Evolutionary conservation across 2,113 vertebrate species (phyloP).

Genomic region (Oryzias curvinotus): DNA sequence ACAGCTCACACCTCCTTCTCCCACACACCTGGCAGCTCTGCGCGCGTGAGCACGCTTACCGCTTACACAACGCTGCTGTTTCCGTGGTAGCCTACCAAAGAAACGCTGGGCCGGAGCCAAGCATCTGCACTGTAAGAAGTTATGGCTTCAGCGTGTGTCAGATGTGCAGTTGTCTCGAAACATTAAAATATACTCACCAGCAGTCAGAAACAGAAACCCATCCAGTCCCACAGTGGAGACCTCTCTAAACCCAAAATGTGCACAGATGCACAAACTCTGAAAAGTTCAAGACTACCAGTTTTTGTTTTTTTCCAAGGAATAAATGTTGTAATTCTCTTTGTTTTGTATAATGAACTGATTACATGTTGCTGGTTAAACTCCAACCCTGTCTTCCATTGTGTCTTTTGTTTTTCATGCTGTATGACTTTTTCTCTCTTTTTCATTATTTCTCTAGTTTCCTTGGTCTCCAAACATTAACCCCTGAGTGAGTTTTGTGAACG

Average conservation of each 20-base stretch:
- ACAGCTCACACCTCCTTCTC: conserved; percentile 17
- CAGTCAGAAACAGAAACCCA: conserved; percentile 4
- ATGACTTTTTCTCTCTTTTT: too few species aligned
- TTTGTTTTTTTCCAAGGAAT: conserved; percentile 2
- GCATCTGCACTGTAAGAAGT: conserved; percentile 42
- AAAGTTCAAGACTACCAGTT: conserved; percentile 23
- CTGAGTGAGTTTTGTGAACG: too few species aligned
- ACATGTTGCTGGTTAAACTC: too few species aligned
- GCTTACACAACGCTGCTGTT: conserved; percentile 31
- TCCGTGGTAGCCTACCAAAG: conserved; percentile 64
- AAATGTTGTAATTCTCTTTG: neutral
- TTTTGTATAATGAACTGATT: too few species aligned
- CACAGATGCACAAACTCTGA: conserved; percentile 25
- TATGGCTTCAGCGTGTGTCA: conserved; percentile 47
- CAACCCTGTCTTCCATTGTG: too few species aligned
- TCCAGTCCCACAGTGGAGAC: neutral
- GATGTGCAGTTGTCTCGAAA: conserved; percentile 36
- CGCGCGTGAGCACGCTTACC: conserved; percentile 19
- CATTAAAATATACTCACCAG: conserved; percentile 18
- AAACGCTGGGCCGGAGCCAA: conserved; percentile 53
- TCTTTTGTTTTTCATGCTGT: too few species aligned
- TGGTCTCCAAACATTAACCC: too few species aligned
- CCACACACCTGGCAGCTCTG: conserved; percentile 32
- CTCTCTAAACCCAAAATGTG: conserved; percentile 27
- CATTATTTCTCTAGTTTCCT: too few species aligned